Base-by-base conservation (phyloP, 2,888 invertebrate species). In the Drosophila antonietae region DNA sequence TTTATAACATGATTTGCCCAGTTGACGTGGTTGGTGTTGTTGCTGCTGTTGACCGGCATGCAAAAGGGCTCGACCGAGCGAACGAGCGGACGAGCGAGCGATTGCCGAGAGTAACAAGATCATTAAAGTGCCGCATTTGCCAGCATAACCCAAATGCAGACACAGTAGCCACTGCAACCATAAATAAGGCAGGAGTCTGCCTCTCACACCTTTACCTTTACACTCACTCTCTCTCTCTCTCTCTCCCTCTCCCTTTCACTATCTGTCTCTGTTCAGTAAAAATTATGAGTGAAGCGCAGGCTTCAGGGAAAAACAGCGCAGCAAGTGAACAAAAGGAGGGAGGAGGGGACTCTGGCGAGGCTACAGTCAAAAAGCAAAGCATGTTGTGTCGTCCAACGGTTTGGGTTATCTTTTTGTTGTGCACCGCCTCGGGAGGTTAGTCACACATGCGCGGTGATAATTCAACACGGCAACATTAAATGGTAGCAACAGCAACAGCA, bases 371-470 rank as follows among this genome's bases (percentile, higher is more conserved):
- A 71, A 72, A 69, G 62, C 70, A 51, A 62, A 59, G 57, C 68
- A 63, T 57, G 69, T 63, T 65, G 67, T 52, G 67, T 49, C 57
- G 67, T 67, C 60, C 49, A 65, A 49, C 39, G 63, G 64, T 64
- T 73, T 53, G 63, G 67, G 62, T 78, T 77, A 80, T 77, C 89
- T 90, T 88, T 88, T 87, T 90, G 85, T 88, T 88, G 83, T 88
- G 69, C 84, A 87, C 86, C 89, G 89, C 90, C 90, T 86, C 75
- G 67, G 84, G 86, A 78, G 89, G 87, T 87, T 80, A 90, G 84
- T 85, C 80, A 89, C 90, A 85, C 90, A 85, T 89, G 86, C 85
- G 83, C 88, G 86, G 83, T 73, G 84, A 85, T 85, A 85, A 85
- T 85, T 85, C 84, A 85, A 88, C 85, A 65, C 80, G 75, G 81